Conservation (phyloP, 2,797 vertebrate species). For the Poeciliopsis turneri region DNA sequence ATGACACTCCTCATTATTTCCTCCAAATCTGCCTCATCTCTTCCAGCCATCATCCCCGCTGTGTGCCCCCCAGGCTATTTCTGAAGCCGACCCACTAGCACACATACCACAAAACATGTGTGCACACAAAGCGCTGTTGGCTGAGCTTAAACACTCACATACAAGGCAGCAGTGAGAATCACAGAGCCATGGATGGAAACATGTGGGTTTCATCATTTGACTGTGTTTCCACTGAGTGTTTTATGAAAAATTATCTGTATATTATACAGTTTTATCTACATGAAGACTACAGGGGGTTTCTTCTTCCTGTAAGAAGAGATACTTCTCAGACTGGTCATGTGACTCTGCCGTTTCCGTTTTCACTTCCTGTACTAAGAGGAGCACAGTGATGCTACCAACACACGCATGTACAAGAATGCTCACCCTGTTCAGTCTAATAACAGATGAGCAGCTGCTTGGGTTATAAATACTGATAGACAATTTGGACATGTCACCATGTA, state of each 20-base stretch:
- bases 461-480: slow-evolving; percentile 1
- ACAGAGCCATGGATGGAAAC: not conserved
- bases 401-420: slow-evolving; percentile 9
- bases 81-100: slow-evolving; percentile 49
- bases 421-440: not conserved
- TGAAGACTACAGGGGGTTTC: slow-evolving; percentile 29
- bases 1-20: not conserved
- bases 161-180: slow-evolving; percentile 8
- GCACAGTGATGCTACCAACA: slow-evolving; percentile 20
- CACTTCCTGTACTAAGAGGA: slow-evolving; percentile 61
- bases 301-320: slow-evolving; percentile 48
- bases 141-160: slow-evolving; percentile 28
- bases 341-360: slow-evolving; percentile 64
- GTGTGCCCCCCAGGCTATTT: slow-evolving; percentile 35
- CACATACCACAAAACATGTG: slow-evolving; percentile 44
- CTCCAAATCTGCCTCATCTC: not conserved
- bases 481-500: not conserved
- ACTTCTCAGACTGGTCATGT: slow-evolving; percentile 55
- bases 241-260: not conserved
- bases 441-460: slow-evolving; percentile 14
- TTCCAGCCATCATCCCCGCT: not conserved
- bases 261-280: slow-evolving; percentile 7
- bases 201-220: not conserved
- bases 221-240: not conserved
- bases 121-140: slow-evolving; percentile 35